Evolutionary conservation across 2,797 vertebrate genomes (phyloP).

Genomic region (Orestias chungarensis): DNA sequence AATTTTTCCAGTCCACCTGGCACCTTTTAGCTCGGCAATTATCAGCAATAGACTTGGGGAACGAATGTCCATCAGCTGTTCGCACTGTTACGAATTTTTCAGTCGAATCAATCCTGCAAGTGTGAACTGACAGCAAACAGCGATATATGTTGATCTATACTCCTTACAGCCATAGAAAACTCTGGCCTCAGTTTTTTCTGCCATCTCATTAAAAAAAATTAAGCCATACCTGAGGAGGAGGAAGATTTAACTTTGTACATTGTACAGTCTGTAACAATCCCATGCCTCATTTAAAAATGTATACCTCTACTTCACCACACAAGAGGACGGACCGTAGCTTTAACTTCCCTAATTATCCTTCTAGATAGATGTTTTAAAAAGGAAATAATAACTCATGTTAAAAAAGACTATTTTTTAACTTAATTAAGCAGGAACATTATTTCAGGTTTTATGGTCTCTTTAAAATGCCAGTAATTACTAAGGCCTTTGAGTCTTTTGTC

Average conservation of each 20-base stretch:
- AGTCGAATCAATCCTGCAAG: no score
- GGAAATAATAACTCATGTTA: no score
- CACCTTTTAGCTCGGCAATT: background rate
- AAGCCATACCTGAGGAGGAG: no score
- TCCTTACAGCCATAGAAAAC: no score
- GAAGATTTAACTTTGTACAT: no score
- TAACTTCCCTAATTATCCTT: background rate
- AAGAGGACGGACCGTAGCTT: background rate
- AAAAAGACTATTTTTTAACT: background rate
- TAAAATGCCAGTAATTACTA: conserved; percentile 8
- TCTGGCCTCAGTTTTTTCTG: no score
- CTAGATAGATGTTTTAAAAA: background rate
- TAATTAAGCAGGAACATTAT: background rate
- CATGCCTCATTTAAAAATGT: background rate
- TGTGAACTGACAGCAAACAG: no score
- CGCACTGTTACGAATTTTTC: background rate
- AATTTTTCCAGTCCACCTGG: background rate
- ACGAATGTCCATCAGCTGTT: background rate
- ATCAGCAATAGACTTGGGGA: background rate
- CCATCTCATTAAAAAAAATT: no score
- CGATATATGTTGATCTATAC: no score
- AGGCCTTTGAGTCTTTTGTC: background rate
- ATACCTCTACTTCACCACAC: background rate
- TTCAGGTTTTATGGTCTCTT: background rate
- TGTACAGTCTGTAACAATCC: background rate